Percentiles rank a stretch among this genome's conserved stretches.
Evolutionary conservation across 2,113 vertebrate species (phyloP).

Genomic region (Forbesichthys agassizii): DNA sequence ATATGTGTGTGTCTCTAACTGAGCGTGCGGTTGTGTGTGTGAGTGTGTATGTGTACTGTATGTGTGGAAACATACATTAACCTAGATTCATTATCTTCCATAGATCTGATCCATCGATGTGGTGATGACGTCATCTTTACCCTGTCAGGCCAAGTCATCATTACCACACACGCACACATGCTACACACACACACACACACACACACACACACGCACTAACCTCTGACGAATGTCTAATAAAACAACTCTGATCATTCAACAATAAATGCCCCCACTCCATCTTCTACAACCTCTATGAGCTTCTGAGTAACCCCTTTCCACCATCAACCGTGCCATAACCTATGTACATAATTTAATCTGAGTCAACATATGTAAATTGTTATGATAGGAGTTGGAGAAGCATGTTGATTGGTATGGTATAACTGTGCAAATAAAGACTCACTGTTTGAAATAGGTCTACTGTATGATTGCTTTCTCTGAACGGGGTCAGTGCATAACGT

Average conservation of each 20-base stretch:
- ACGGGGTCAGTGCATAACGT: too few relatives aligned
- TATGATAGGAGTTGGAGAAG: conserved; percentile 30
- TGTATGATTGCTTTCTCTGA: conserved; percentile 5
- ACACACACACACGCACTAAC: conserved; percentile 21
- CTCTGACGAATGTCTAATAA: not conserved
- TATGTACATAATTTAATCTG: conserved; percentile 65
- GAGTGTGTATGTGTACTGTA: not conserved
- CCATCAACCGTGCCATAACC: conserved; percentile 35
- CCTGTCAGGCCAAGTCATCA: conserved; percentile 15
- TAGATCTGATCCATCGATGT: conserved; percentile 76
- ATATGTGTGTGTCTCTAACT: not conserved
- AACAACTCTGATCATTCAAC: too few relatives aligned
- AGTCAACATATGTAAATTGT: conserved; percentile 53
- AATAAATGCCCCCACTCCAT: not conserved
- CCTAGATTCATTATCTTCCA: conserved; percentile 21
- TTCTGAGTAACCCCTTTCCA: conserved; percentile 4
- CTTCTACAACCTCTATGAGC: not conserved
- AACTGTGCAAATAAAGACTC: conserved; percentile 74
- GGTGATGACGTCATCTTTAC: conserved; percentile 61
- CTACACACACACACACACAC: conserved; percentile 15
- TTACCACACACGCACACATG: conserved; percentile 42
- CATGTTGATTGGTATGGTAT: conserved; percentile 69
- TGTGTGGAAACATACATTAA: conserved; percentile 14
- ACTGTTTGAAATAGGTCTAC: conserved; percentile 57
- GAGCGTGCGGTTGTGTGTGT: not conserved